Conservation (phyloP, 37 sponge, comb jelly and placozoan species). For the Haliclona indistincta region DNA sequence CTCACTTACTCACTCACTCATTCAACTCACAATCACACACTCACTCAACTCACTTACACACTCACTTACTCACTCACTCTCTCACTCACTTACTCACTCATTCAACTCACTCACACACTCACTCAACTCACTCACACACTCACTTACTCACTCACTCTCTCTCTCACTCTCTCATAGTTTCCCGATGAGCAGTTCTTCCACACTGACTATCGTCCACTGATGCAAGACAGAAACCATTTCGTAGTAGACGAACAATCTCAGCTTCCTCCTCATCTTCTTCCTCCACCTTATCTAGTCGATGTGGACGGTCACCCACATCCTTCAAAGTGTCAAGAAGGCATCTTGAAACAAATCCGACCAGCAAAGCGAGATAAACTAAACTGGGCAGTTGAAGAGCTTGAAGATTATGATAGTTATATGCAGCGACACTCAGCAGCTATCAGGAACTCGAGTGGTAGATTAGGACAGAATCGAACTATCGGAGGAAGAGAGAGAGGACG, state of each 20-base stretch:
- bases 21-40: too few relatives aligned
- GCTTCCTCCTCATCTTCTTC: slow-evolving; percentile 84
- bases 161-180: too few relatives aligned
- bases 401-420: slow-evolving; percentile 67
- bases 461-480: slow-evolving; percentile 1
- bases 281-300: slow-evolving; percentile 83
- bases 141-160: too few relatives aligned
- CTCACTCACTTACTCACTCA: too few relatives aligned
- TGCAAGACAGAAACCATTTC: slow-evolving; percentile 61
- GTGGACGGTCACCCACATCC: slow-evolving; percentile 82
- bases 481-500: not conserved
- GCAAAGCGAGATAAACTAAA: slow-evolving; percentile 24
- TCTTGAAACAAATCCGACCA: slow-evolving; percentile 47
- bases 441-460: not conserved
- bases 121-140: too few relatives aligned
- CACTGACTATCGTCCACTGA: slow-evolving; percentile 85
- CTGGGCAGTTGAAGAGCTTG: slow-evolving; percentile 6
- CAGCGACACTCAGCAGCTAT: slow-evolving; percentile 16
- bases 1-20: too few relatives aligned
- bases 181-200: slow-evolving; percentile 89
- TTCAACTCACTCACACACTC: too few relatives aligned
- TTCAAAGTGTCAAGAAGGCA: slow-evolving; percentile 37
- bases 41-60: too few relatives aligned
- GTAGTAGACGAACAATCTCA: slow-evolving; percentile 84
- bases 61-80: too few relatives aligned